Conservation (phyloP, 1,140 invertebrate species). For the Zaprionus ghesquierei region DNA sequence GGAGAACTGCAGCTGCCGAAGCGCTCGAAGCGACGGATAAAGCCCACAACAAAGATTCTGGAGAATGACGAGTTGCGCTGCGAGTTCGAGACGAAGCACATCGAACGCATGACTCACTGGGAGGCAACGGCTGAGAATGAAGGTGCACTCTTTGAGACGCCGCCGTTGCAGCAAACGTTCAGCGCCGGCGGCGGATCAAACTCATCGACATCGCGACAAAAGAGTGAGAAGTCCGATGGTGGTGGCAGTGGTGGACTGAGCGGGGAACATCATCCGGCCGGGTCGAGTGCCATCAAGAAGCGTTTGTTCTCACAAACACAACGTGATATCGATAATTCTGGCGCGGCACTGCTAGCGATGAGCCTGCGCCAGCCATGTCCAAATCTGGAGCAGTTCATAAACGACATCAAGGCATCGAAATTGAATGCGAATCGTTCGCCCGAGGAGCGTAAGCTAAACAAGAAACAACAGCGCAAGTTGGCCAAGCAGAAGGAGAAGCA, state of each 20-base stretch:
- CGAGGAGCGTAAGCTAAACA: constrained; percentile 79
- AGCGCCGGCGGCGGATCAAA: constrained; percentile 36
- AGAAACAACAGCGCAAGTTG: constrained; percentile 76
- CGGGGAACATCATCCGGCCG: constrained; percentile 46
- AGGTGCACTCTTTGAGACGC: constrained; percentile 43
- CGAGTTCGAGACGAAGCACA: constrained; percentile 85
- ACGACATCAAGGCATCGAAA: constrained; percentile 71
- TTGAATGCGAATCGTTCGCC: constrained; percentile 70
- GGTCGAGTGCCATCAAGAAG: constrained; percentile 67
- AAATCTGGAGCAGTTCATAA: constrained; percentile 72
- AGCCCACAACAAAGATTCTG: constrained; percentile 85
- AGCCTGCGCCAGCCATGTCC: constrained; percentile 57
- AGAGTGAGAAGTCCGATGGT: constrained; percentile 72
- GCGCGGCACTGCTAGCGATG: constrained; percentile 55
- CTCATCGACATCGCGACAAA: constrained; percentile 55
- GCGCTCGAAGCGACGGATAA: constrained; percentile 84
- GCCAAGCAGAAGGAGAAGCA: constrained; percentile 85
- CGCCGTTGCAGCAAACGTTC: constrained; percentile 14
- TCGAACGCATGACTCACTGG: constrained; percentile 82
- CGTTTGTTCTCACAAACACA: constrained; percentile 67
- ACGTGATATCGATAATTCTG: constrained; percentile 66
- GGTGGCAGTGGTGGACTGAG: constrained; percentile 28
- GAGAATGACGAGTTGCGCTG: constrained; percentile 85
- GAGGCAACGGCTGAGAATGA: constrained; percentile 36
- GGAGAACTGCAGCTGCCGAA: constrained; percentile 58